phyloP scores from a whole-genome alignment of 2,888 invertebrate species.

The Rhyacophila evoluta region DNA sequence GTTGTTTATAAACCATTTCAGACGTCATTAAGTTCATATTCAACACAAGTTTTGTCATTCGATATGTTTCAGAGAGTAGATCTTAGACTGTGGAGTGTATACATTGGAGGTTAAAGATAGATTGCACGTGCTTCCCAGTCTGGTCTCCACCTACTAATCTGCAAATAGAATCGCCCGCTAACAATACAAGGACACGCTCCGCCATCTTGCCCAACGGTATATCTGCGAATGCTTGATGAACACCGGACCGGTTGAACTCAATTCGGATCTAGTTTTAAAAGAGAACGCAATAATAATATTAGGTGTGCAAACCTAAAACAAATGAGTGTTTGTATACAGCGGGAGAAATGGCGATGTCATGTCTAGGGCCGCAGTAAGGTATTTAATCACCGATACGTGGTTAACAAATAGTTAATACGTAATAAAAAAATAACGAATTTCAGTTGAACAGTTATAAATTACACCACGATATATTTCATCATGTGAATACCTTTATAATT shows the following conservation, averaged over 20 bases:
- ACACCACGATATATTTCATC: too few relatives aligned
- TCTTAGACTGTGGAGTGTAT: background rate
- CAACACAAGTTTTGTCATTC: conserved; percentile 3
- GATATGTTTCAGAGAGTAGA: background rate
- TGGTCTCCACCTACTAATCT: background rate
- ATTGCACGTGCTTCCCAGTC: background rate
- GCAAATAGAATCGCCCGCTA: background rate
- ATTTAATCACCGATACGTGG: too few relatives aligned
- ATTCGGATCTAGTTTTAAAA: background rate
- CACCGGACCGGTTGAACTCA: background rate
- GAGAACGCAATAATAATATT: conserved; percentile 11
- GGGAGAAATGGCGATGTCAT: background rate
- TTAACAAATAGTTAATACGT: too few relatives aligned
- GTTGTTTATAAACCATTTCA: background rate
- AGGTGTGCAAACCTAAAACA: background rate
- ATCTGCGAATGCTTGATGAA: background rate
- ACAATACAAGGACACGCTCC: background rate
- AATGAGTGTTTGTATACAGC: background rate
- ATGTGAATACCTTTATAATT: too few relatives aligned
- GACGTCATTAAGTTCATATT: background rate
- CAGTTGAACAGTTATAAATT: too few relatives aligned
- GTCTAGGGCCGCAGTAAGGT: too few relatives aligned
- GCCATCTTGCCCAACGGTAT: background rate
- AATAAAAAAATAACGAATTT: too few relatives aligned
- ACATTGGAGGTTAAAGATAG: conserved; percentile 4